Percentiles rank a stretch among this genome's conserved stretches.
These are phyloP conservation scores for Actenoides lindsayi DNA, from an alignment of 2,113 vertebrate species.

Conservation along the genomic window DNA sequence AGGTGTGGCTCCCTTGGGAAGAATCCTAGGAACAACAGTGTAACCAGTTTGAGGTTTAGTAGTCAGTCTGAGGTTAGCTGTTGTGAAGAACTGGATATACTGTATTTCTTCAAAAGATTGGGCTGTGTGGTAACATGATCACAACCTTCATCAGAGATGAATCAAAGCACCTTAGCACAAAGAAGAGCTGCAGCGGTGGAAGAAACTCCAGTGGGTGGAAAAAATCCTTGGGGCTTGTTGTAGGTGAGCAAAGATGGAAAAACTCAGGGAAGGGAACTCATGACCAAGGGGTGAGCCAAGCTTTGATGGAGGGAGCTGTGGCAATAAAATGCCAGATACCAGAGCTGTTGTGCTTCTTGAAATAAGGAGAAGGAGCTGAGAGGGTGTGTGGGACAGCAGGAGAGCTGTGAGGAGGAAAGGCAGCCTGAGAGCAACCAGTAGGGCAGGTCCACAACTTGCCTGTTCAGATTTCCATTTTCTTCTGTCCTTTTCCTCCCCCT, in stretches of 20 bases:
- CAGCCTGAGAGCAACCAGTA: neutral
- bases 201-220: neutral
- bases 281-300: neutral
- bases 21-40: neutral
- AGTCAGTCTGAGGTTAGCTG: neutral
- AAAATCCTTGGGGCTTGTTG: neutral
- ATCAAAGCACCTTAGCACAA: neutral
- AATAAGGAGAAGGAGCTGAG: neutral
- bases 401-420: neutral
- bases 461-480: neutral
- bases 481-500: neutral
- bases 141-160: neutral
- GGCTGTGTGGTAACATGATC: neutral
- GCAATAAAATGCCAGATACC: neutral
- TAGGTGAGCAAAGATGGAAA: neutral
- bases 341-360: neutral
- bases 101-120: neutral
- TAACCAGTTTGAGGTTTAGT: neutral
- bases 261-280: neutral
- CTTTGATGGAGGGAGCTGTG: neutral
- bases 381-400: neutral
- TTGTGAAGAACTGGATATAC: neutral
- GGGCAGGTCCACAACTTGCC: neutral
- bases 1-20: neutral
- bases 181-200: neutral